Percentiles rank a stretch among this genome's conserved stretches.
Evolutionary conservation across 2,113 vertebrate species (phyloP).

Genomic region (Phrynocephalus versicolor): DNA sequence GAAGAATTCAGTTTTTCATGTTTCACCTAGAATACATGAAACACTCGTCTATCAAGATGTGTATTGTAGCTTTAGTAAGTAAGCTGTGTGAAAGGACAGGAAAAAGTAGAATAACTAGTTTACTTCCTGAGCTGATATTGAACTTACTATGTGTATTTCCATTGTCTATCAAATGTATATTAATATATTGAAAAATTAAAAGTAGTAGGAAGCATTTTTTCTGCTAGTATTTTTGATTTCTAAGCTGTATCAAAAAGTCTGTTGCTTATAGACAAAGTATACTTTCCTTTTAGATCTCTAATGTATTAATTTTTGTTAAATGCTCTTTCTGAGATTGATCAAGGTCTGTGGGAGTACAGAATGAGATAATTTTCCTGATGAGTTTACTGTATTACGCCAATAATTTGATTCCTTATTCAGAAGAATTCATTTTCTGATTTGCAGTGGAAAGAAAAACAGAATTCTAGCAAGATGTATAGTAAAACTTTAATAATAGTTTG

Average conservation of each 20-base stretch:
- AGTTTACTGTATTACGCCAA: background rate
- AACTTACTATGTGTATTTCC: background rate
- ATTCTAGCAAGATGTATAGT: background rate
- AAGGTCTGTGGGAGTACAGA: background rate
- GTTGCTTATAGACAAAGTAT: too few species aligned
- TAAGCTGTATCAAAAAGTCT: background rate
- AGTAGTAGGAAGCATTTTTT: too few species aligned
- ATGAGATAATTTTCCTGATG: background rate
- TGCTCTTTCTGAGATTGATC: background rate
- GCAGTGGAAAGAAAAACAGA: too few species aligned
- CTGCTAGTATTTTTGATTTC: background rate
- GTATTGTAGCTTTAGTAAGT: background rate
- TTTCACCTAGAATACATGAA: background rate
- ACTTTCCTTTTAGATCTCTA: background rate
- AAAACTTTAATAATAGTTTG: background rate
- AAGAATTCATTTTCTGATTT: background rate
- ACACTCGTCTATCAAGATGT: too few species aligned
- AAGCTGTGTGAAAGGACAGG: background rate
- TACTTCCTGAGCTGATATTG: background rate
- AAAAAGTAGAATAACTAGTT: background rate
- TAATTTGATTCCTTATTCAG: background rate
- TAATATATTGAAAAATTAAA: background rate
- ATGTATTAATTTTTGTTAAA: background rate
- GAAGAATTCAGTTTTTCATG: background rate
- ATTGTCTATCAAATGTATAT: background rate